Base-by-base conservation (phyloP, 2,888 invertebrate species). In the Meganola albula region DNA sequence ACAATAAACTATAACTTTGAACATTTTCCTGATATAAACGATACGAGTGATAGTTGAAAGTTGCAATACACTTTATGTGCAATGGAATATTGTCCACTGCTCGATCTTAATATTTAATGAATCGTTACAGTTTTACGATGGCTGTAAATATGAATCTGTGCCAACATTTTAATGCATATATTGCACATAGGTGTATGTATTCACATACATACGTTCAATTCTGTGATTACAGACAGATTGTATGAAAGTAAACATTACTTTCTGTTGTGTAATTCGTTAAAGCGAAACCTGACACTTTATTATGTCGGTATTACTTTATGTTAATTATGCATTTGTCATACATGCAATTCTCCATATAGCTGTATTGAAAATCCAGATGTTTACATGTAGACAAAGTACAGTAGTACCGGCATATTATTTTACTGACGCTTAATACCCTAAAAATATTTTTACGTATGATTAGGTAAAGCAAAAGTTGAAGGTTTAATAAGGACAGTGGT, bases 101-200 rank as follows among this genome's bases (percentile, higher is more conserved):
- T n/a, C n/a, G n/a, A n/a, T n/a, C 6, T 24, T 22, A 34, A 31
- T 27, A 37, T 38, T 26, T 24, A 12, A 12, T 31, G 27, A 12
- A 25, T 32, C 20, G 38, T 28, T 40, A 41, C 41, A 37, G 48
- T 49, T 53, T 44, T 48, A 53, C 44, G 38, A 48, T 38, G 37
- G 32, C 46, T 37, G 47, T 43, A 37, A 31, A 37, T 41, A 34
- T 27, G 42, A 49, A 51, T 38, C 46, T 29, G 48, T 63, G 63
- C 63, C 63, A 64, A 63, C 40, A 46, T 45, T 48, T 34, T 23
- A 49, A 40, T 51, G 51, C 53, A 51, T n/a, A n/a, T n/a, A n/a
- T n/a, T n/a, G n/a, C n/a, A n/a, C n/a, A n/a, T n/a, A n/a, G n/a
- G n/a, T n/a, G n/a, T n/a, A n/a, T n/a, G n/a, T n/a, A n/a, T n/a